A percentile compares a stretch with the other conserved stretches of the same genome.
phyloP scores from a whole-genome alignment of 2,113 vertebrate species.

The Jacana jacana region DNA sequence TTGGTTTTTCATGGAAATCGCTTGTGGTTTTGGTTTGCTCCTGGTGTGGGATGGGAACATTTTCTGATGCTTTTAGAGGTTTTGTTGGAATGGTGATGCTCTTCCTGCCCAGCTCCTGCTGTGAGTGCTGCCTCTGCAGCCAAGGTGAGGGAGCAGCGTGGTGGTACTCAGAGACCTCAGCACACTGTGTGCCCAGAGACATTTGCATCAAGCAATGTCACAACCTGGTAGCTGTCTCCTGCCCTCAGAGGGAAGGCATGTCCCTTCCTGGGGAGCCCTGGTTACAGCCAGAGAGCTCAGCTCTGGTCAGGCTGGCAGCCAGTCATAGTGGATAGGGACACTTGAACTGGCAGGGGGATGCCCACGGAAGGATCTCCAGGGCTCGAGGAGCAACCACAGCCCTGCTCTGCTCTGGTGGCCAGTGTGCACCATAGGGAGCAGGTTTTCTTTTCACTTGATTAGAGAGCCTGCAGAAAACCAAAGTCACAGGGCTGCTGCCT shows the following conservation, averaged over 20 bases:
- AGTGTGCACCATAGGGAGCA: background rate
- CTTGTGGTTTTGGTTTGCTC: background rate
- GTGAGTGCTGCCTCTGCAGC: background rate
- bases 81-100: background rate
- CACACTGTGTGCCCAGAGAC: background rate
- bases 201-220: background rate
- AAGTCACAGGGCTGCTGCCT: background rate
- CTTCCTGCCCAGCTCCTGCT: background rate
- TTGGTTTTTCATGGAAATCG: constrained; percentile 3
- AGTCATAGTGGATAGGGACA: background rate
- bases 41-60: background rate
- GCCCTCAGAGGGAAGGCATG: background rate
- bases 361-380: background rate
- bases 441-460: background rate
- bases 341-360: background rate
- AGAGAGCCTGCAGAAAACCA: background rate
- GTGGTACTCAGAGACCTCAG: background rate
- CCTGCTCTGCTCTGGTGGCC: background rate
- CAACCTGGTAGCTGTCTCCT: background rate
- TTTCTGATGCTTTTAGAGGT: background rate
- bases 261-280: background rate
- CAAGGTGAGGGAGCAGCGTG: background rate
- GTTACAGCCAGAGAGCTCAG: background rate
- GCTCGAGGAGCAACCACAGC: background rate
- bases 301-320: background rate